Evolutionary conservation across 2,888 invertebrate genomes (phyloP).

Genomic region (Hirtodrosophila alboralis): DNA sequence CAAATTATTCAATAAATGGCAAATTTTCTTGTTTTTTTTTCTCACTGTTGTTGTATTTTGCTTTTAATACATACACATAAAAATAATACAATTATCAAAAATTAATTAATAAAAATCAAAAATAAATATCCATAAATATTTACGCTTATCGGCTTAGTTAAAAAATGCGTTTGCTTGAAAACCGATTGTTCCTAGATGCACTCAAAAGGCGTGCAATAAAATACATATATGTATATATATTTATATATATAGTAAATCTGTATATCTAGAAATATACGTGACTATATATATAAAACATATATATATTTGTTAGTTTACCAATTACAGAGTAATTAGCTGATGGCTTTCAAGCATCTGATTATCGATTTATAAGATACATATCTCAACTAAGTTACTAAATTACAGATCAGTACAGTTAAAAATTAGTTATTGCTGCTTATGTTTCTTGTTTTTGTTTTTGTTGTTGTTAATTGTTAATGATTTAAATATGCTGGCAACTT

Average conservation of each 20-base stretch:
- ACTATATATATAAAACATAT: slow-evolving; percentile 10
- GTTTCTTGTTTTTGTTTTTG: slow-evolving; percentile 14
- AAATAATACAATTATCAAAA: slow-evolving; percentile 59
- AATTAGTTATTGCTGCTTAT: slow-evolving; percentile 59
- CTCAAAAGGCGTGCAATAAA: slow-evolving; percentile 2
- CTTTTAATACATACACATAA: slow-evolving; percentile 67
- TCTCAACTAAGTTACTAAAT: slow-evolving; percentile 48
- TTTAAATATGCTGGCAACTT: slow-evolving; percentile 52
- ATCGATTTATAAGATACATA: slow-evolving; percentile 17
- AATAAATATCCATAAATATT: slow-evolving; percentile 58
- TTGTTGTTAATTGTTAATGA: slow-evolving; percentile 34
- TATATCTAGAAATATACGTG: no score
- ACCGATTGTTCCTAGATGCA: slow-evolving; percentile 28
- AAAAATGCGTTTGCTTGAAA: slow-evolving; percentile 35
- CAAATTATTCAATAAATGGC: slow-evolving; percentile 1
- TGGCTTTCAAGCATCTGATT: slow-evolving; percentile 20
- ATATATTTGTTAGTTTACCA: slow-evolving; percentile 8
- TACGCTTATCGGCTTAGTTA: slow-evolving; percentile 38
- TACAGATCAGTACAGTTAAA: slow-evolving; percentile 57
- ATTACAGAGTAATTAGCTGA: slow-evolving; percentile 7
- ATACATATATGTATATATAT: slow-evolving; percentile 5
- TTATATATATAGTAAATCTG: slow-evolving; percentile 17
- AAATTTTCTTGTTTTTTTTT: slow-evolving; percentile 21
- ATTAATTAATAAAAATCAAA: slow-evolving; percentile 54
- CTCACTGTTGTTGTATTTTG: slow-evolving; percentile 66